These are phyloP conservation scores for Pseudococcus longispinus DNA, from an alignment of 2,888 invertebrate genomes.

Conservation along the genomic window DNA sequence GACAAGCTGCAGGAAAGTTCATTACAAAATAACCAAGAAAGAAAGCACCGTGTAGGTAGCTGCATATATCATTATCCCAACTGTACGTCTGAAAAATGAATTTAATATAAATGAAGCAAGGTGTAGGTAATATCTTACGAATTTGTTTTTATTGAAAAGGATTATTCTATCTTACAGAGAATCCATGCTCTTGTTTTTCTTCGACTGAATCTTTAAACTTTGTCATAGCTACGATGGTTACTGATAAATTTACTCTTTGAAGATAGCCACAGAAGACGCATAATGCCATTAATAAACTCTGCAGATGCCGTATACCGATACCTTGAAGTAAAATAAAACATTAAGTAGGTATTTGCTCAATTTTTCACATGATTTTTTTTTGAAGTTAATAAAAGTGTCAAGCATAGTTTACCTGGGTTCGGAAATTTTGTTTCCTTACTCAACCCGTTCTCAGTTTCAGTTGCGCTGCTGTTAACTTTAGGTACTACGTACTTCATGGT, in stretches of 20 bases:
- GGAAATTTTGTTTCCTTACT: background rate
- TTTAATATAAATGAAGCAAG: background rate
- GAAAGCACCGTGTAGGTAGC: constrained; percentile 71
- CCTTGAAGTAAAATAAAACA: background rate
- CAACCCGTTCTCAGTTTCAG: background rate
- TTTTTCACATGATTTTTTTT: background rate
- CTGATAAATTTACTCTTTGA: constrained; percentile 59
- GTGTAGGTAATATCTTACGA: background rate
- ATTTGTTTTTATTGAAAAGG: background rate
- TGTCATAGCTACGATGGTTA: constrained; percentile 59
- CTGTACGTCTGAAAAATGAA: constrained; percentile 66
- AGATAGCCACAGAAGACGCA: constrained; percentile 58
- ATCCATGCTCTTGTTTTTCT: background rate
- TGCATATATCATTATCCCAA: constrained; percentile 69
- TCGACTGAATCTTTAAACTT: constrained; percentile 42
- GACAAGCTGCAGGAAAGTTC: constrained; percentile 71
- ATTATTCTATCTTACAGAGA: constrained; percentile 33
- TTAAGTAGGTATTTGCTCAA: background rate
- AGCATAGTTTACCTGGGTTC: background rate
- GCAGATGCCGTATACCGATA: constrained; percentile 59
- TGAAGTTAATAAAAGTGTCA: background rate
- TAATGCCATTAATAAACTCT: constrained; percentile 58
- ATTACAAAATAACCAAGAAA: constrained; percentile 81
- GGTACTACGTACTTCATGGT: constrained; percentile 26
- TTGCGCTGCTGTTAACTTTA: background rate